These are phyloP conservation scores for Temnothorax rugatulus DNA, from an alignment of 2,888 invertebrate species.

Conservation along the genomic window DNA sequence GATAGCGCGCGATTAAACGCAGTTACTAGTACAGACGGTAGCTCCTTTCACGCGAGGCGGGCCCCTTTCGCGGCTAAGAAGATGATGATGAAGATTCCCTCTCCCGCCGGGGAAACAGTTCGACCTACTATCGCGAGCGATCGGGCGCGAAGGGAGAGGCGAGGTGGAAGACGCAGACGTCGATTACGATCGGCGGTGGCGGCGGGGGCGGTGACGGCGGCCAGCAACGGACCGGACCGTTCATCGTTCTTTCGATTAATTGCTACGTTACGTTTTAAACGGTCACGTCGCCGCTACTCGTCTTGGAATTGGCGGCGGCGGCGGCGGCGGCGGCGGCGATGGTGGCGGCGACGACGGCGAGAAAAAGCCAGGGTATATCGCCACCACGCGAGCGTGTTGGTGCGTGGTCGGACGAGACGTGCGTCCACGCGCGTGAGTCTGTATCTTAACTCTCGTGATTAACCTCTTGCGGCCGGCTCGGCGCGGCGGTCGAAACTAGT, in stretches of 20 bases:
- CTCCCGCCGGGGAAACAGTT: slow-evolving; percentile 34
- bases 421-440: slow-evolving; percentile 12
- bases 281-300: slow-evolving; percentile 57
- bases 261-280: slow-evolving; percentile 66
- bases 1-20: slow-evolving; percentile 55
- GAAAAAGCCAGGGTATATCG: slow-evolving; percentile 36
- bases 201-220: slow-evolving; percentile 36
- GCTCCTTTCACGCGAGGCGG: slow-evolving; percentile 47
- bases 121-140: slow-evolving; percentile 52
- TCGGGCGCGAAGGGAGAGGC: slow-evolving; percentile 54
- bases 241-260: slow-evolving; percentile 66
- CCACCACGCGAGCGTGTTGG: slow-evolving; percentile 20
- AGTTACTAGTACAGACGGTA: slow-evolving; percentile 52
- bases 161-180: slow-evolving; percentile 52
- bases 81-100: slow-evolving; percentile 39
- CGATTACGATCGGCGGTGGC: slow-evolving; percentile 54
- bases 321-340: not conserved
- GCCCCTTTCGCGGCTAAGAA: slow-evolving; percentile 20
- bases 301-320: slow-evolving; percentile 18
- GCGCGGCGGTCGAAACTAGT: not conserved
- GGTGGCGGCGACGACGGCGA: slow-evolving; percentile 41
- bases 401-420: not conserved
- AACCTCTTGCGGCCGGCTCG: slow-evolving; percentile 16
- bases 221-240: slow-evolving; percentile 51
- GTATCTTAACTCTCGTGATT: slow-evolving; percentile 38